A percentile compares a stretch with the other conserved stretches of the same genome.
phyloP scores from a whole-genome alignment of 1,140 invertebrate genomes.

The Octopus sinensis region DNA sequence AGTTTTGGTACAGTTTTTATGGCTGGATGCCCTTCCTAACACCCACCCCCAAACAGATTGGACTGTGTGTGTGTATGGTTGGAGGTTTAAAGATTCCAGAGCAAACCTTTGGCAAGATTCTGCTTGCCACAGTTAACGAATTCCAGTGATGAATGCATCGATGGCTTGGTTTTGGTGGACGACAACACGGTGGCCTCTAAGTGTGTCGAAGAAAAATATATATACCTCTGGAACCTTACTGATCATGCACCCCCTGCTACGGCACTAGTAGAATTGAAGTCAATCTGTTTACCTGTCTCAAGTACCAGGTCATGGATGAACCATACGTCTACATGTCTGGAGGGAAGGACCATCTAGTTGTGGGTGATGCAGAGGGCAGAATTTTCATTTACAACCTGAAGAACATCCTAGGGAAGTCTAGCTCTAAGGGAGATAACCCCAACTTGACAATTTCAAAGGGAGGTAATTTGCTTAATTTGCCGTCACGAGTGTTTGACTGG shows the following conservation, averaged over 20 bases:
- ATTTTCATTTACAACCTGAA: constrained; percentile 58
- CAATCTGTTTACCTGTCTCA: background rate
- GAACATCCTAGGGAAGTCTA: constrained; percentile 23
- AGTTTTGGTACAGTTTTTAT: too few species aligned
- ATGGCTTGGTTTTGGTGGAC: constrained; percentile 19
- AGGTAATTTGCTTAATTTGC: constrained; percentile 12
- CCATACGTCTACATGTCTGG: constrained; percentile 30
- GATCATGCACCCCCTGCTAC: constrained; percentile 9
- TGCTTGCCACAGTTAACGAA: too few species aligned
- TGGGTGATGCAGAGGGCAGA: constrained; percentile 59
- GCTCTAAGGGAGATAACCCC: too few species aligned
- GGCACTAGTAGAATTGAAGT: constrained; percentile 4
- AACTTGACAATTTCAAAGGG: too few species aligned
- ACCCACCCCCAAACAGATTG: too few species aligned
- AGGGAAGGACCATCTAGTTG: constrained; percentile 20
- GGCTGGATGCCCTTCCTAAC: too few species aligned
- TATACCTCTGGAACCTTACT: constrained; percentile 25
- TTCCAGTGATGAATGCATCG: constrained; percentile 11
- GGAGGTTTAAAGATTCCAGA: too few species aligned
- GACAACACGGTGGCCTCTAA: constrained; percentile 31
- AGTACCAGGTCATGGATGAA: background rate
- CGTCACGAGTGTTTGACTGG: constrained; percentile 24
- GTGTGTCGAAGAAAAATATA: constrained; percentile 49
- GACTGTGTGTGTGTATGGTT: too few species aligned
- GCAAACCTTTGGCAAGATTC: too few species aligned